phyloP scores from a whole-genome alignment of 2,113 vertebrate genomes.

The Sinocyclocheilus grahami region DNA sequence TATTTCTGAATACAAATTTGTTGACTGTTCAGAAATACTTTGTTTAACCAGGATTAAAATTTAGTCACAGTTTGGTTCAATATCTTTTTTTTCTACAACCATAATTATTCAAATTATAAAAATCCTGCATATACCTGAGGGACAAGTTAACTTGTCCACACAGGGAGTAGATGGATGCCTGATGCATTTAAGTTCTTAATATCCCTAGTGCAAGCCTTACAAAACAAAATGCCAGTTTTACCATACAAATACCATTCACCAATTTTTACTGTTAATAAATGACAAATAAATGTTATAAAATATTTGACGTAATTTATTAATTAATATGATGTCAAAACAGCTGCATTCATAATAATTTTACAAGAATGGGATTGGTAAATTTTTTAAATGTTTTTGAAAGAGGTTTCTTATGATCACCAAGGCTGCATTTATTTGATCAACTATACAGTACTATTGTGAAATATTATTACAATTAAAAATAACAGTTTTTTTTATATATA shows the following conservation, averaged over 20 bases:
- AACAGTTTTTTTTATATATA: not conserved
- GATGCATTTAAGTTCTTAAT: not conserved
- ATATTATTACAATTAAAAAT: not conserved
- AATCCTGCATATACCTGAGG: too few relatives aligned
- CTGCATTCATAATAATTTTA: not conserved
- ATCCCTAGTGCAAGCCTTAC: not conserved
- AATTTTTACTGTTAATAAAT: not conserved
- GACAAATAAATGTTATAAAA: not conserved
- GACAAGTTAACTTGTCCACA: not conserved
- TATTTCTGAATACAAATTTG: too few relatives aligned
- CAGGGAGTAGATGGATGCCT: not conserved
- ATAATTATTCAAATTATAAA: too few relatives aligned
- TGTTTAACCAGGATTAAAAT: too few relatives aligned
- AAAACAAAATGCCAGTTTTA: not conserved
- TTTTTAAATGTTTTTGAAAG: not conserved
- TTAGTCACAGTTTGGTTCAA: too few relatives aligned
- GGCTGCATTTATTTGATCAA: not conserved
- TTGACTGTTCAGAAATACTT: too few relatives aligned
- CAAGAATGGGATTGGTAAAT: not conserved
- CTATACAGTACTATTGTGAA: not conserved
- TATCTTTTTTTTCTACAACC: too few relatives aligned
- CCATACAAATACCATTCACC: not conserved
- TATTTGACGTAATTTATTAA: not conserved
- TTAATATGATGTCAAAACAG: not conserved
- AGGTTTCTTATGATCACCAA: not conserved